A percentile compares a stretch with the other conserved stretches of the same genome.
Evolutionary conservation across 2,888 invertebrate genomes (phyloP).

Genomic region (Chironomus riparius): DNA sequence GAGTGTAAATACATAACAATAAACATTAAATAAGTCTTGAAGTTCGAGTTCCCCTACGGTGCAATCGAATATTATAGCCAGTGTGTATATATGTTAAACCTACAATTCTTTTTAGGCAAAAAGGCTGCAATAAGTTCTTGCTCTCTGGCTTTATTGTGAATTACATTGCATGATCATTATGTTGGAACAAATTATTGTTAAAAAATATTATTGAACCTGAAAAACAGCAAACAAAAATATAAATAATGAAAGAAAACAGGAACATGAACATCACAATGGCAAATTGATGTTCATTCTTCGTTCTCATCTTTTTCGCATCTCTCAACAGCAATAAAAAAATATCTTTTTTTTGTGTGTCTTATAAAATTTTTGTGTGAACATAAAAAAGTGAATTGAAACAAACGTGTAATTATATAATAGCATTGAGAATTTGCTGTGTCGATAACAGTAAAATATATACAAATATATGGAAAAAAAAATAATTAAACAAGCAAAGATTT

Average conservation of each 20-base stretch:
- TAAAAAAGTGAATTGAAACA: not conserved
- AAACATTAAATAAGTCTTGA: slow-evolving; percentile 3
- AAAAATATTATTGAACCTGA: not conserved
- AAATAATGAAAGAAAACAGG: not conserved
- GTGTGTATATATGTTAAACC: not conserved
- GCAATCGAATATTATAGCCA: not conserved
- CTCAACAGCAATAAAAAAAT: not conserved
- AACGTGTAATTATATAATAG: not conserved
- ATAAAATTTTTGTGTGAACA: no score
- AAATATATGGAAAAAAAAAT: not conserved
- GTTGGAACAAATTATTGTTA: slow-evolving; percentile 24
- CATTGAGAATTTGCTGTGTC: not conserved
- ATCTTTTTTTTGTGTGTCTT: no score
- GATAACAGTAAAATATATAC: not conserved
- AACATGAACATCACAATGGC: not conserved
- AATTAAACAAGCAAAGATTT: not conserved
- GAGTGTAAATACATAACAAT: not conserved
- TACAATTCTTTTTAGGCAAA: not conserved
- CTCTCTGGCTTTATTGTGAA: not conserved
- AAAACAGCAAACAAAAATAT: not conserved
- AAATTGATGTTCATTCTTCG: not conserved
- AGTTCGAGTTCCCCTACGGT: slow-evolving; percentile 20
- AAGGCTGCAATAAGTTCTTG: not conserved
- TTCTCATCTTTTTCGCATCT: not conserved
- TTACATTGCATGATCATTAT: slow-evolving; percentile 21